Evolutionary conservation across 2,888 invertebrate species (phyloP).

Genomic region (Plemyria rubiginata): DNA sequence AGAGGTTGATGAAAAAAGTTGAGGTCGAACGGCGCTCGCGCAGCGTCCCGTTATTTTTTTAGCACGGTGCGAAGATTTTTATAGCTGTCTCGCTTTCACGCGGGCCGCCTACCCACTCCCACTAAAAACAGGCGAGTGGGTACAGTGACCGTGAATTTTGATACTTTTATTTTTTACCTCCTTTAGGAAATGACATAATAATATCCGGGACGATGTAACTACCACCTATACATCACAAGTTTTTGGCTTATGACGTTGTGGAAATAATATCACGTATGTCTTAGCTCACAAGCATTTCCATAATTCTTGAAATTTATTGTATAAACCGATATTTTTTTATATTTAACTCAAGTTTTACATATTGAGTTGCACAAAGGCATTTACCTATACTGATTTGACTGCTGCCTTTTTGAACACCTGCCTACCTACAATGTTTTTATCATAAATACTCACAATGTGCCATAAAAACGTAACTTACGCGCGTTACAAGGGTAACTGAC

Average conservation of each 20-base stretch:
- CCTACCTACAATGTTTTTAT: background rate
- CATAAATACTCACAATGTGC: slow-evolving; percentile 3
- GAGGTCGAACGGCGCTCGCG: slow-evolving; percentile 66
- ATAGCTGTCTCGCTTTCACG: slow-evolving; percentile 59
- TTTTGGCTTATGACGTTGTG: background rate
- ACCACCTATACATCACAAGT: background rate
- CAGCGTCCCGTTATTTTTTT: slow-evolving; percentile 64
- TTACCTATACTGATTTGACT: background rate
- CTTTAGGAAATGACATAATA: slow-evolving; percentile 17
- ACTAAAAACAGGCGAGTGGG: slow-evolving; percentile 58
- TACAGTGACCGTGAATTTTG: slow-evolving; percentile 59
- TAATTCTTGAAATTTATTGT: no score
- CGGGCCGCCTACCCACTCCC: slow-evolving; percentile 73
- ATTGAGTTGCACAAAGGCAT: background rate
- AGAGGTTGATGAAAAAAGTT: slow-evolving; percentile 60
- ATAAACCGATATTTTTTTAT: no score
- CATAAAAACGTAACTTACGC: slow-evolving; percentile 1
- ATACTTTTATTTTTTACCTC: slow-evolving; percentile 59
- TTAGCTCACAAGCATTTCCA: background rate
- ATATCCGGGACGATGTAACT: slow-evolving; percentile 11
- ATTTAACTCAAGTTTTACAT: no score
- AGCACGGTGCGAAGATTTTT: slow-evolving; percentile 44
- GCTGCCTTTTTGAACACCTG: background rate
- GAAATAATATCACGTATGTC: background rate
- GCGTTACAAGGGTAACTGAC: background rate